Conservation (phyloP, 2,113 vertebrate genomes). For the Neodontobutis hainanensis region DNA sequence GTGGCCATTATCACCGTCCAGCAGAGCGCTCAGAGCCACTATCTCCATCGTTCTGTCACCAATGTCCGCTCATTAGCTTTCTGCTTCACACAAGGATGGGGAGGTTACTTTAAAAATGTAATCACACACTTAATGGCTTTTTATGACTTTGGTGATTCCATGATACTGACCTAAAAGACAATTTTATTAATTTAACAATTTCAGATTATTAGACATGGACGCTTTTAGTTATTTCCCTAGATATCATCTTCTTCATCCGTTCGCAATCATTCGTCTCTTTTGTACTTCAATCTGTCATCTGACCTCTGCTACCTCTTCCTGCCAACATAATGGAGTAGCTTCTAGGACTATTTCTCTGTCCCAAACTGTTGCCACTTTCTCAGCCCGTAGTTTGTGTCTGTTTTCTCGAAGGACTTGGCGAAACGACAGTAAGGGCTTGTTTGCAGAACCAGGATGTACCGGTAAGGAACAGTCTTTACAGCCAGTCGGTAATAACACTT, state of each 20-base stretch:
- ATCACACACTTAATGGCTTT: constrained; percentile 29
- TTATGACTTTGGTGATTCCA: constrained; percentile 12
- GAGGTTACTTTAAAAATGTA: constrained; percentile 36
- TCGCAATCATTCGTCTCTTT: constrained; percentile 31
- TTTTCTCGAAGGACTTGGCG: constrained; percentile 10
- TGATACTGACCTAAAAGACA: constrained; percentile 2
- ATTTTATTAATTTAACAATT: background rate
- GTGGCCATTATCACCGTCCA: constrained; percentile 44
- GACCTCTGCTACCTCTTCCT: constrained; percentile 31
- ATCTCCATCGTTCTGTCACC: constrained; percentile 38
- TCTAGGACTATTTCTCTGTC: constrained; percentile 11
- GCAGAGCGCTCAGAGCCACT: constrained; percentile 38
- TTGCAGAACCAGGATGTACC: constrained; percentile 15
- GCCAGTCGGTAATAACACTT: constrained; percentile 10
- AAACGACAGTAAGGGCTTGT: constrained; percentile 11
- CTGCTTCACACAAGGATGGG: constrained; percentile 6
- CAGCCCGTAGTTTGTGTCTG: background rate
- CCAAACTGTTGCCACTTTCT: background rate
- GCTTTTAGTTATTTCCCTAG: background rate
- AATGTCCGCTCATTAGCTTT: constrained; percentile 30
- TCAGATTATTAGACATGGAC: no score
- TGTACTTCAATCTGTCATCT: constrained; percentile 43
- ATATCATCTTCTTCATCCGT: constrained; percentile 20
- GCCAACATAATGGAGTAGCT: constrained; percentile 38
- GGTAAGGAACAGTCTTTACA: constrained; percentile 24